phyloP scores from a whole-genome alignment of 2,113 vertebrate species.

The Pogonocichla stellata region DNA sequence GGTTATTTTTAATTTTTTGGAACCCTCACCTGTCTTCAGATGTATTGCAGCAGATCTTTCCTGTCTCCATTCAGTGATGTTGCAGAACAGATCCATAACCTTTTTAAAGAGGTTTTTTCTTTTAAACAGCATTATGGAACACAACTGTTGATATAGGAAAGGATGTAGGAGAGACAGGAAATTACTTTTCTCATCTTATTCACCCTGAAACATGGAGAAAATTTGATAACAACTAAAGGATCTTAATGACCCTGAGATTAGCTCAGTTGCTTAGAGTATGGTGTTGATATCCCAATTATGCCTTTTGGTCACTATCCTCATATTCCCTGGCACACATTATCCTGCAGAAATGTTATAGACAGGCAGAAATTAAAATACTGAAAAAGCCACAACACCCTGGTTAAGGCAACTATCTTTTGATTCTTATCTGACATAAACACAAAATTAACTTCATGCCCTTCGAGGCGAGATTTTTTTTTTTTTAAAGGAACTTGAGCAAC shows the following conservation, averaged over 20 bases:
- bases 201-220: not conserved
- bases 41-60: not conserved
- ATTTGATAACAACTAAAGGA: not conserved
- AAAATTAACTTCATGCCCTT: not conserved
- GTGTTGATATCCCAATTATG: not conserved
- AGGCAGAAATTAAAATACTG: not conserved
- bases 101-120: slow-evolving; percentile 9
- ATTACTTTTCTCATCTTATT: slow-evolving; percentile 32
- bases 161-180: slow-evolving; percentile 9
- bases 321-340: not conserved
- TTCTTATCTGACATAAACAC: slow-evolving; percentile 17
- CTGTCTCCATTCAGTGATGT: not conserved
- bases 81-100: slow-evolving; percentile 14
- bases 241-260: not conserved
- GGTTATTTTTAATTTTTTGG: not conserved
- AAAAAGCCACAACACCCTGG: not conserved
- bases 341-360: not conserved
- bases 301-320: not conserved
- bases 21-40: not conserved
- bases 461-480: not conserved
- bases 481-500: not conserved
- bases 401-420: not conserved
- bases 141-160: slow-evolving; percentile 34
- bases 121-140: not conserved
- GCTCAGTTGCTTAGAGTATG: too few relatives aligned